phyloP scores from a whole-genome alignment of 2,888 invertebrate genomes.

The Pseudanteris insignis region DNA sequence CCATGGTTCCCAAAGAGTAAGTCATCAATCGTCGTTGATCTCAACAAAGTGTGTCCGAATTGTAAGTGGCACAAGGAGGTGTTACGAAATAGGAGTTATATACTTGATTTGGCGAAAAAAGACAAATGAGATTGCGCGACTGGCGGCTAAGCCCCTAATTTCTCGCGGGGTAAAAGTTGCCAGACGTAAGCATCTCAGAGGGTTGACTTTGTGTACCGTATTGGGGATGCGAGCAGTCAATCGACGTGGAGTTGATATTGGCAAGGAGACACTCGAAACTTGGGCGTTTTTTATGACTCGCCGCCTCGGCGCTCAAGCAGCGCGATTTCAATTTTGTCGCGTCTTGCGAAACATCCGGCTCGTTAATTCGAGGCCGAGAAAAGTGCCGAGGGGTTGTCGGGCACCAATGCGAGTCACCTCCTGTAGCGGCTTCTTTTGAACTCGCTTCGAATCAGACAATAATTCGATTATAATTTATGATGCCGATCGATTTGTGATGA shows the following conservation, averaged over 20 bases:
- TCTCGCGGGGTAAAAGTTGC: constrained; percentile 61
- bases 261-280: constrained; percentile 55
- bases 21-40: no score
- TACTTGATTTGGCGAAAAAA: constrained; percentile 27
- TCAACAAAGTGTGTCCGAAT: no score
- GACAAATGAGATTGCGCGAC: constrained; percentile 39
- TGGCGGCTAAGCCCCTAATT: constrained; percentile 64
- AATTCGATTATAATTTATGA: constrained; percentile 2
- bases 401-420: not conserved
- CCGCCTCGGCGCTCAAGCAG: constrained; percentile 65
- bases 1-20: no score
- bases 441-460: no score
- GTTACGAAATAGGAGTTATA: constrained; percentile 37
- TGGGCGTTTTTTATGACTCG: constrained; percentile 65
- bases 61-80: constrained; percentile 14
- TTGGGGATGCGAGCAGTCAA: constrained; percentile 54
- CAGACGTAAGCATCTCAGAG: constrained; percentile 54
- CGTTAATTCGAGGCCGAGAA: constrained; percentile 14
- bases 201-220: constrained; percentile 29
- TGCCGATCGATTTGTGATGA: constrained; percentile 41
- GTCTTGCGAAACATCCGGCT: constrained; percentile 40
- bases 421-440: constrained; percentile 3
- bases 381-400: not conserved
- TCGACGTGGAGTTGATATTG: constrained; percentile 61
- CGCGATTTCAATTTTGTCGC: constrained; percentile 65